Evolutionary conservation across 2,888 invertebrate species (phyloP), one percentile per base, ranked within the genome.

Genomic region (Drosophila ezoana): DNA sequence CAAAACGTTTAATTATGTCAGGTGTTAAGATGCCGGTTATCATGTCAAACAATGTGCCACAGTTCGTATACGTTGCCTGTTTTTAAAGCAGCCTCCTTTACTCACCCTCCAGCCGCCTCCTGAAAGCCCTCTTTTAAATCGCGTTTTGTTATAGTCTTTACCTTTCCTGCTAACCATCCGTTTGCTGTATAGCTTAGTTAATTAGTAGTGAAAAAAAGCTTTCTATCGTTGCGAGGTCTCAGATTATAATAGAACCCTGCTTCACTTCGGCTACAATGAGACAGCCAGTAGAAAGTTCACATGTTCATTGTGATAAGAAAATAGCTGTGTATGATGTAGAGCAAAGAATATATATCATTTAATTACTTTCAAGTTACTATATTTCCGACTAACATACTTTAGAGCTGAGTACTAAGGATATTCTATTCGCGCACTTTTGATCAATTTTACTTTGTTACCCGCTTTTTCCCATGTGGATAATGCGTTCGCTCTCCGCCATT

Each of bases 1-100:
- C 56, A 67, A 73, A 83, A 74, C 84, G 79, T 89, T 89, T 89
- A 89, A 85, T 89, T 89, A 85, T 89, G 84, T 81, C 87, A 85
- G 89, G 89, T 89, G 87, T 74, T 83, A 83, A 83, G 79, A 80
- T 69, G 87, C 68, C 74, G 72, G 75, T 89, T 85, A 85, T 83
- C 81, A 60, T 73, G 73, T 76, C 65, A 59, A 65, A 51, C 64
- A 69, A 57, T 67, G 62, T 51, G 59, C 44, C 56, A 85, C 66
- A 61, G 65, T 75, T 83, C 86, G 84, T 87, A 76, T 76, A 56
- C 45, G 53, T 64, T 67, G 61, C 37, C 62, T 70, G 72, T 66
- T 77, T 77, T 72, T 62, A 74, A 74, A 57, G 45, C 51, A 54
- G 40, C 37, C 33, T 10, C 14, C 9, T 9, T 18, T 10, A 14